Percentiles rank a stretch among this genome's conserved stretches.
These are phyloP conservation scores for Parauchenoglanis ngamensis DNA, from an alignment of 2,797 vertebrate genomes.

Conservation along the genomic window DNA sequence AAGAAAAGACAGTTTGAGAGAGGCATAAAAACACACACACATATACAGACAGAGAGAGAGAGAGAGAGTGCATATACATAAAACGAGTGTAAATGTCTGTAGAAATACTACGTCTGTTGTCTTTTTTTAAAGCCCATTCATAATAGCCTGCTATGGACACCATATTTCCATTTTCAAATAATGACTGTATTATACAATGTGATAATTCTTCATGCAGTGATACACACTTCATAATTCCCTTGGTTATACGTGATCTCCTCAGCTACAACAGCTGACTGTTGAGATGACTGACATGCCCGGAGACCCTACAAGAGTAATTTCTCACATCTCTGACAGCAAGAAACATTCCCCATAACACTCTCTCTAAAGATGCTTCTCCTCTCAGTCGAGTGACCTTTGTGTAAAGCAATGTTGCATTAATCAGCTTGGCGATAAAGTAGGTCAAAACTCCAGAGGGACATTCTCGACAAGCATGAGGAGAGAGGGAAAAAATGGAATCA, in stretches of 20 bases:
- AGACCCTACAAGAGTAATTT: constrained; percentile 59
- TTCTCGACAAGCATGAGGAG: constrained; percentile 9
- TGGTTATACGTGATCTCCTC: too few relatives aligned
- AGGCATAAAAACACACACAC: not conserved
- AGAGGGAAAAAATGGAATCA: constrained; percentile 19
- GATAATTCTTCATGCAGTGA: not conserved
- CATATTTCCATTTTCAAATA: not conserved
- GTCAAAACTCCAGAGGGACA: constrained; percentile 64
- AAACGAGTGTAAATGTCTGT: not conserved
- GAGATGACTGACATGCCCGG: constrained; percentile 56
- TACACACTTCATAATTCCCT: not conserved
- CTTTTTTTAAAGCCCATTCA: not conserved
- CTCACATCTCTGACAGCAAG: constrained; percentile 45
- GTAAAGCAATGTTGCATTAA: constrained; percentile 70
- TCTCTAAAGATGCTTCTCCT: constrained; percentile 58
- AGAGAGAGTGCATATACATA: not conserved
- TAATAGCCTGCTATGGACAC: not conserved
- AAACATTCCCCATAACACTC: constrained; percentile 55
- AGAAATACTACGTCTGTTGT: not conserved
- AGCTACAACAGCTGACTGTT: constrained; percentile 18
- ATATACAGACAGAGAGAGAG: not conserved
- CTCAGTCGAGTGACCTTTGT: constrained; percentile 70
- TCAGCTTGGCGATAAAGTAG: constrained; percentile 77
- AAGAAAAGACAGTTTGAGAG: constrained; percentile 21
- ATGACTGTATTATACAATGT: not conserved